These are phyloP conservation scores for Campoletis raptor DNA, from an alignment of 2,888 invertebrate genomes.

Conservation along the genomic window DNA sequence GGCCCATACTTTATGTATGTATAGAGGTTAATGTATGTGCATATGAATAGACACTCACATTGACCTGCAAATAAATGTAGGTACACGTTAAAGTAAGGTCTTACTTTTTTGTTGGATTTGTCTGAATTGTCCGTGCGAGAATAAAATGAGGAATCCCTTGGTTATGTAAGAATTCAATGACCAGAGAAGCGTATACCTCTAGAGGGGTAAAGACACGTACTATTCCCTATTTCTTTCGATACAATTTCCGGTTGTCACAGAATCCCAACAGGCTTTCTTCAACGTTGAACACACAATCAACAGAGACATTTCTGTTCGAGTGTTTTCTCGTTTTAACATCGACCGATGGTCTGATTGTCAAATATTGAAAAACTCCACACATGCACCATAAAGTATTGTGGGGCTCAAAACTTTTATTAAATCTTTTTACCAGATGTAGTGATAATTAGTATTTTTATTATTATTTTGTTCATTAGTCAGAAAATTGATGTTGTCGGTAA, in stretches of 20 bases:
- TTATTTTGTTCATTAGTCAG: neutral
- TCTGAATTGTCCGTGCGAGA: constrained; percentile 33
- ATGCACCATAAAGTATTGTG: no score
- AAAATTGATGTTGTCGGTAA: neutral
- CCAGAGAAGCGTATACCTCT: constrained; percentile 3
- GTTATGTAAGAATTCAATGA: constrained; percentile 47
- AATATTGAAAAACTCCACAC: neutral
- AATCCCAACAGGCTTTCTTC: constrained; percentile 33
- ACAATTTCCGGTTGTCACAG: constrained; percentile 46
- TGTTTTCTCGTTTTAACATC: neutral
- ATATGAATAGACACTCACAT: constrained; percentile 1
- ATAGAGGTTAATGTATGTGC: neutral
- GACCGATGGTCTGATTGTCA: neutral
- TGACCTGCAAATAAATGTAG: neutral
- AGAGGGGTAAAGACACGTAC: constrained; percentile 18
- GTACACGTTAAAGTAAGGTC: neutral
- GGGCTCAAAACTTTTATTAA: neutral
- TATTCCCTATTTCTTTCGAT: constrained; percentile 32
- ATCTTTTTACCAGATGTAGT: no score
- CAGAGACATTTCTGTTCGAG: neutral
- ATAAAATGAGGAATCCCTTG: constrained; percentile 42
- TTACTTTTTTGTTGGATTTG: constrained; percentile 26
- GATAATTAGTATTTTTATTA: neutral
- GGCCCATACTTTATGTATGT: neutral
- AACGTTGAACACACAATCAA: constrained; percentile 6